These are phyloP conservation scores for Guaruba guarouba DNA, from an alignment of 2,113 vertebrate species.

Conservation along the genomic window DNA sequence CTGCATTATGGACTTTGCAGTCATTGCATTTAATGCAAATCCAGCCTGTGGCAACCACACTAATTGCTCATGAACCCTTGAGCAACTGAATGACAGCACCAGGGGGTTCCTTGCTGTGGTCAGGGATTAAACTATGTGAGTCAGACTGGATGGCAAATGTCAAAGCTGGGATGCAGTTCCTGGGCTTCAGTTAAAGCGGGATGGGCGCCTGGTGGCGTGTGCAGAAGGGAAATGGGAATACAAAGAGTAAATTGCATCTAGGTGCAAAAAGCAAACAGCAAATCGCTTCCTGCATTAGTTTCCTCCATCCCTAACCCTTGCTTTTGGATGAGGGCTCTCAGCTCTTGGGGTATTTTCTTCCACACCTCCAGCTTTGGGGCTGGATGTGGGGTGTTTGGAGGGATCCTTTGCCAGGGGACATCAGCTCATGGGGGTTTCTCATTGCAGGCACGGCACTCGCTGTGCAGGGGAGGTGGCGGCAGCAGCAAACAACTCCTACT, in stretches of 20 bases:
- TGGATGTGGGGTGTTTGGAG: neutral
- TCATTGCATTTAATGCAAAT: neutral
- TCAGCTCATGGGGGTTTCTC: neutral
- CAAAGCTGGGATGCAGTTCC: neutral
- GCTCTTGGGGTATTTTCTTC: neutral
- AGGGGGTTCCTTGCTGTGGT: neutral
- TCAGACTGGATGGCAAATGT: neutral
- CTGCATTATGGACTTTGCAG: neutral
- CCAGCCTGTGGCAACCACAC: rapidly evolving
- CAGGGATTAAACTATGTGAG: neutral
- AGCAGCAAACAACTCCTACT: slow-evolving; percentile 88
- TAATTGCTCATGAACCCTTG: neutral
- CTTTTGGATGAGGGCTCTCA: neutral
- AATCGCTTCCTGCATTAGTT: neutral
- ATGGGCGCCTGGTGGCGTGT: rapidly evolving
- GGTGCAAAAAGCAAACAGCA: neutral
- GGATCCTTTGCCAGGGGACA: rapidly evolving
- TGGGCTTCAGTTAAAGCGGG: neutral
- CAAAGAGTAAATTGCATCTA: neutral
- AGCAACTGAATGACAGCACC: rapidly evolving
- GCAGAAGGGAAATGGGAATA: neutral
- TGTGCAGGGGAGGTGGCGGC: slow-evolving; percentile 93
- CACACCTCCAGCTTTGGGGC: neutral
- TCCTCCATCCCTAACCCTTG: neutral
- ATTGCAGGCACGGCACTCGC: slow-evolving; percentile 86